Evolutionary conservation across 1,140 invertebrate genomes (phyloP).

Genomic region (Rhopalosiphum maidis): DNA sequence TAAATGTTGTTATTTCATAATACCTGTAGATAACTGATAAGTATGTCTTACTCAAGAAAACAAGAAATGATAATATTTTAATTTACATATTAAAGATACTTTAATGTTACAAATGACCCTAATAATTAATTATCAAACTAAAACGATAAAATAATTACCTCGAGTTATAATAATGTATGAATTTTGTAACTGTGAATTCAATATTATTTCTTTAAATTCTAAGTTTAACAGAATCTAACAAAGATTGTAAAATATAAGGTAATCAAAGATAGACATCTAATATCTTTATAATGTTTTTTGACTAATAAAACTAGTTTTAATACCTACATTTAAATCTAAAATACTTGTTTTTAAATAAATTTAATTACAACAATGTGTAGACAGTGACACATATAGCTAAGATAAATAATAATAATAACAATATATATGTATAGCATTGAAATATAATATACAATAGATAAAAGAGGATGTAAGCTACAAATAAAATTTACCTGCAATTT

Average conservation of each 20-base stretch:
- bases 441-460: not conserved
- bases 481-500: conserved; percentile 35
- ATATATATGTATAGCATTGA: not conserved
- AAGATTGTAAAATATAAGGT: not conserved
- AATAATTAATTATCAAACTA: not conserved
- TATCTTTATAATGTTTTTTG: not conserved
- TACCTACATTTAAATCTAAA: not conserved
- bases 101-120: not conserved
- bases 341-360: not conserved
- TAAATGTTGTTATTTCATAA: not conserved
- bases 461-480: not conserved
- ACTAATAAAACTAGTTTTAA: not conserved
- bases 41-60: not conserved
- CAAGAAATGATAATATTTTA: not conserved
- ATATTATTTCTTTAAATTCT: not conserved
- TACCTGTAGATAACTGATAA: not conserved
- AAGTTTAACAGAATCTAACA: not conserved
- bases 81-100: not conserved
- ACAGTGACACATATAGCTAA: not conserved
- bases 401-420: too few relatives aligned
- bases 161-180: not conserved
- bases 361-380: not conserved
- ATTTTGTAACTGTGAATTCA: not conserved
- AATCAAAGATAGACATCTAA: not conserved
- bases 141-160: too few relatives aligned